Conservation (phyloP, 2,113 vertebrate species). For the Nestor notabilis region DNA sequence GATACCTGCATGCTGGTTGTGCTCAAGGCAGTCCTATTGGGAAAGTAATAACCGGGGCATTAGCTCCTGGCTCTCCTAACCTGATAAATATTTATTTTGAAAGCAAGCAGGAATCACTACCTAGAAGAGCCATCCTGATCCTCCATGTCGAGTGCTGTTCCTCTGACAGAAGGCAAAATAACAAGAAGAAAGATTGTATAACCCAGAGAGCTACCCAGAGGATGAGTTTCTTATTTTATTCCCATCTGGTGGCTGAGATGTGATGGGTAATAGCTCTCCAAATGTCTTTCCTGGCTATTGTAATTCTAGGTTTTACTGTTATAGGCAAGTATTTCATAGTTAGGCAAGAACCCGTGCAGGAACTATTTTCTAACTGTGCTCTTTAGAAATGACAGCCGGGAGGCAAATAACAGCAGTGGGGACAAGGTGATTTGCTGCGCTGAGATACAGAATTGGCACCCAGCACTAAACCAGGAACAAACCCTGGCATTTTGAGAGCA, state of each 20-base stretch:
- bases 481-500: neutral
- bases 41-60: neutral
- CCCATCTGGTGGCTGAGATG: neutral
- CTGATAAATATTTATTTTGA: neutral
- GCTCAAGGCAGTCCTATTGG: neutral
- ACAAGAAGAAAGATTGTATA: neutral
- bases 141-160: neutral
- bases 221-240: neutral
- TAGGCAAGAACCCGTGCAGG: neutral
- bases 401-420: neutral
- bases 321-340: neutral
- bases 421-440: neutral
- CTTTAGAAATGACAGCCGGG: neutral
- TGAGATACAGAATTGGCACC: neutral
- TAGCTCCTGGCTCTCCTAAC: neutral
- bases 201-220: neutral
- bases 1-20: neutral
- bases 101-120: neutral
- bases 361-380: neutral
- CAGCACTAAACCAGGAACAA: neutral
- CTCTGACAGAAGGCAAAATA: neutral
- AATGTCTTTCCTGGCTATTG: conserved; percentile 7
- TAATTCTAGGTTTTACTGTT: neutral
- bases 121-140: neutral
- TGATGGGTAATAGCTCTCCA: neutral